Evolutionary conservation across 2,797 vertebrate species (phyloP).

Genomic region (Syngnathus rostellatus): DNA sequence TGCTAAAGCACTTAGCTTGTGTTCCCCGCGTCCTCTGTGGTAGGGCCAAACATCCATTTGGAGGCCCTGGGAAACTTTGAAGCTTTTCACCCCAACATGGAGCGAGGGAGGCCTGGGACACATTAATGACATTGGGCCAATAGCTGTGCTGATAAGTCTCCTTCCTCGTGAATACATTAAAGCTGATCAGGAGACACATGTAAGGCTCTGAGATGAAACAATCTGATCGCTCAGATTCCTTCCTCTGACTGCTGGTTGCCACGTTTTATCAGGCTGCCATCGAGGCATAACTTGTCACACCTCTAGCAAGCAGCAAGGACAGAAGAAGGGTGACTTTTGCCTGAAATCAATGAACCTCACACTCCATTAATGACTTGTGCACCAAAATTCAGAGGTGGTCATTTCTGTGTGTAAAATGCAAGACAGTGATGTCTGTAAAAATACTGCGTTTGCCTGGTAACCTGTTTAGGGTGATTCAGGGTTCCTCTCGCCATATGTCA

Average conservation of each 20-base stretch:
- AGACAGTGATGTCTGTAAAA: neutral
- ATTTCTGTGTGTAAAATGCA: neutral
- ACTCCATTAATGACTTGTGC: conserved; percentile 1
- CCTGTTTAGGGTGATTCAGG: too few relatives aligned
- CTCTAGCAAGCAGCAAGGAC: conserved; percentile 29
- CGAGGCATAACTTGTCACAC: conserved; percentile 36
- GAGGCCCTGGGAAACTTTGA: conserved; percentile 62
- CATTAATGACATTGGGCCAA: conserved; percentile 46
- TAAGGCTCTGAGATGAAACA: neutral
- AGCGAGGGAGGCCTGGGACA: conserved; percentile 23
- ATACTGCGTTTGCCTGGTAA: too few relatives aligned
- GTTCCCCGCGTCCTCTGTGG: conserved; percentile 70
- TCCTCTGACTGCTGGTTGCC: conserved; percentile 2
- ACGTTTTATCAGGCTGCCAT: conserved; percentile 18
- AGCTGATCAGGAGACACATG: conserved; percentile 14
- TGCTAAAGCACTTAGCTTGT: conserved; percentile 74
- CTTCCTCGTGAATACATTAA: conserved; percentile 42
- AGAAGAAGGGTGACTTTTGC: conserved; percentile 13
- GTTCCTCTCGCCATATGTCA: too few relatives aligned
- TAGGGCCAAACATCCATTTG: conserved; percentile 69
- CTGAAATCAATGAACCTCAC: conserved; percentile 17
- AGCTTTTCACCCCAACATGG: conserved; percentile 51
- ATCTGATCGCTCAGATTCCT: neutral
- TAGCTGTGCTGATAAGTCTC: conserved; percentile 50
- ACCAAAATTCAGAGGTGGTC: neutral